Evolutionary conservation across 2,888 invertebrate genomes (phyloP), one percentile per base, ranked within the genome.

Genomic region (Crioceris asparagi): DNA sequence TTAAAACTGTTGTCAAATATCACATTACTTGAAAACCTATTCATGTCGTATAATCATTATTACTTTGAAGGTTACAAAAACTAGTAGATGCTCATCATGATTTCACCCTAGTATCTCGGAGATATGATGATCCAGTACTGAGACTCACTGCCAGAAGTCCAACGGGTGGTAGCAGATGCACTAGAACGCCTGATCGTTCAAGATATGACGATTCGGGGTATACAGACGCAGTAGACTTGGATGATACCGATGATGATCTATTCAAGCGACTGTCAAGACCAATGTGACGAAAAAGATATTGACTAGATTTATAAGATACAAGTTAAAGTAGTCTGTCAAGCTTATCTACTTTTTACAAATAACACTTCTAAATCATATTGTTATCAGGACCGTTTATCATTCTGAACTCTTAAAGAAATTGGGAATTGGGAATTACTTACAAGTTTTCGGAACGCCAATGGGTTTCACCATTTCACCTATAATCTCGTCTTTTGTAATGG

Each of bases 11-110:
- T 21, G 7, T 21, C 21, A 21, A 10, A 21, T 10, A 21, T 21
- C 6, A 21, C 7, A 7, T 10, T 21, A 7, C 21, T 21, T 21
- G 21, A 7, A 10, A 6, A 10, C 6, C 21, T 21, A 21, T 7
- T 21, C 10, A 7, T 21, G 21, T 21, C 21, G 6, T 21, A 6
- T 7, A 21, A 6, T 6, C 10, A 7, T 7, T 21, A 21, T 10
- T 21, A 21, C 15, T 36, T 17, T 66, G 70, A 15, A 66, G 85
- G 1, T 68, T 88, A 17, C 86, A 87, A 62, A 86, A 86, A 60
- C 66, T 88, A 48, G 83, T 86, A 34, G 82, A 85, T 48, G 87
- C 87, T 0, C 86, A 88, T 61, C 82, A 86, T 53, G 88, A 88
- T 65, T 88, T 87, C 59, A 85, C 87, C 0, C 64, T 84, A 51